Evolutionary conservation across 2,113 vertebrate genomes (phyloP), one percentile per base, ranked within the genome.

Genomic region (Oncorhynchus clarkii): DNA sequence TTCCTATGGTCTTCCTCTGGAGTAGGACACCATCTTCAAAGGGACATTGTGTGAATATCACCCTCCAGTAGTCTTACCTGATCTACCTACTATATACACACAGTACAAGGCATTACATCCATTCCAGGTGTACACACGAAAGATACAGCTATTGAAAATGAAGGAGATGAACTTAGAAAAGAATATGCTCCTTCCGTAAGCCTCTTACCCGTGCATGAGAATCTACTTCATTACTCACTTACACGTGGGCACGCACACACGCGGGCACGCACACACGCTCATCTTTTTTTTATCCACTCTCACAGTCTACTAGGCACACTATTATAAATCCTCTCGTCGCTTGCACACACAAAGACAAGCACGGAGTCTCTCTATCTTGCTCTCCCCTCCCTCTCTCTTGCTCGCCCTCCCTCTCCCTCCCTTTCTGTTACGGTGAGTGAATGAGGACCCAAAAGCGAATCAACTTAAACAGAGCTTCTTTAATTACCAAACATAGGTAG

Each of bases 61-160:
- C 82, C 79, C 83, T 79, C 77, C 78, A 82, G 75, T 83, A 85
- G 66, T 70, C 76, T 86, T 75, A 85, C 80, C 87, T 84, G 85
- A 85, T 78, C 80, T 64, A 73, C 71, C 83, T 27, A 9, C 66
- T 79, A 70, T 79, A 81, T 69, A 85, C 70, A 79, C 82, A 62
- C 2, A 26, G 60, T 45, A 79, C 82, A 62, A 2, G 34, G 60
- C 34, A 59, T 67, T 59, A 71, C 18, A 67, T 34, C 29, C 18
- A 73, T 85, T 85, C 79, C 90, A 92, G 86, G 85, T 92, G 91
- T 84, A 85, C 60, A 39, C 67, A 82, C 88, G 88, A 90, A 91
- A 90, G 90, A 89, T 92, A 85, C 86, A 86, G 88, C 89, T 89
- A 87, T 91, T 92, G 89, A 89, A 86, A 91, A 92, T 90, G 87